A percentile compares a stretch with the other conserved stretches of the same genome.
These are phyloP conservation scores for Festucalex cinctus DNA, from an alignment of 2,113 vertebrate species.

Conservation along the genomic window DNA sequence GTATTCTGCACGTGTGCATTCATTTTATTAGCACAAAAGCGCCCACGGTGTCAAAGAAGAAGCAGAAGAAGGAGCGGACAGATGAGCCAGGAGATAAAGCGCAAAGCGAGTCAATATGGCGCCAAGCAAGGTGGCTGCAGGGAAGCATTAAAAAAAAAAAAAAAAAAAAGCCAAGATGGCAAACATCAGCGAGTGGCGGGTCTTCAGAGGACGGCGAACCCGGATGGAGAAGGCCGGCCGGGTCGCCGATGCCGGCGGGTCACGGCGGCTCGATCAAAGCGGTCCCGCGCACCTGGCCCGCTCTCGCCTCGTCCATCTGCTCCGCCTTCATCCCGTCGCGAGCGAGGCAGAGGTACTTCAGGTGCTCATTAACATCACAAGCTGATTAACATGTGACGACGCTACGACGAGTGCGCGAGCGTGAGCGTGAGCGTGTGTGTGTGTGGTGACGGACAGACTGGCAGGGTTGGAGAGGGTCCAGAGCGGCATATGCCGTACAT, in stretches of 20 bases:
- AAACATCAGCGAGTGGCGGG: conserved; percentile 49
- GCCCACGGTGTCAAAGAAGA: conserved; percentile 26
- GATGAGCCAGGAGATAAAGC: conserved; percentile 32
- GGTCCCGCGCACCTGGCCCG: conserved; percentile 14
- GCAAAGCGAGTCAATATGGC: conserved; percentile 32
- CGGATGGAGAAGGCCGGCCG: conserved; percentile 45
- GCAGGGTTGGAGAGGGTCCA: conserved; percentile 64
- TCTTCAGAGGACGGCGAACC: conserved; percentile 55
- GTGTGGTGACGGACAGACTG: conserved; percentile 28
- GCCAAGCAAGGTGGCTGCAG: conserved; percentile 17
- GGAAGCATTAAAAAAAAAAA: conserved; percentile 25
- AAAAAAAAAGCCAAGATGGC: conserved; percentile 24
- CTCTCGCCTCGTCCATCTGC: conserved; percentile 30
- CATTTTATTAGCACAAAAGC: conserved; percentile 37
- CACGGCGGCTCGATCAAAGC: conserved; percentile 51
- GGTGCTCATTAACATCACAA: conserved; percentile 44
- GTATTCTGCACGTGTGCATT: conserved; percentile 25
- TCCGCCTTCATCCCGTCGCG: conserved; percentile 32
- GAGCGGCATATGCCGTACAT: conserved; percentile 72
- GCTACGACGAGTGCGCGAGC: conserved; percentile 20
- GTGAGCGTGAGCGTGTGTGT: conserved; percentile 7
- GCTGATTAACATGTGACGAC: conserved; percentile 39
- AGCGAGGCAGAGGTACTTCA: conserved; percentile 32
- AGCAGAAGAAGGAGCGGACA: conserved; percentile 26
- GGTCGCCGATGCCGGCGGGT: conserved; percentile 27